Evolutionary conservation across 2,797 vertebrate species (phyloP).

Genomic region (Zalophus californianus): DNA sequence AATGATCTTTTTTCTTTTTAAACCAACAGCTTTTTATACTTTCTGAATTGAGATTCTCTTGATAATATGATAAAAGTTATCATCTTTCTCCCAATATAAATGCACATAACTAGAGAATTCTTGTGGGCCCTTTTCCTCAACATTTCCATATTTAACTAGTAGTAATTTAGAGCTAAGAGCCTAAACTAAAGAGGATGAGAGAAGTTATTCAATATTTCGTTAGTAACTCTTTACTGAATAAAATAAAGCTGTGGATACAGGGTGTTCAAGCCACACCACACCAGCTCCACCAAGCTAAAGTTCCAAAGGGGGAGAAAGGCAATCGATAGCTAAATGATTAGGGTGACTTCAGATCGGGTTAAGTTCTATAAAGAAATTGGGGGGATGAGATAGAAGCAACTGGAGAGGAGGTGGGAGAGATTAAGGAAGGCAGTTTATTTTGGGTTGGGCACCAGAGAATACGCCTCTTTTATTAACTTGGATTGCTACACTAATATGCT

Average conservation of each 20-base stretch:
- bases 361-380: neutral
- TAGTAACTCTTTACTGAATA: constrained; percentile 13
- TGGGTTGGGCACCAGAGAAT: neutral
- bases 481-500: neutral
- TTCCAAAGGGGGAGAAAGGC: neutral
- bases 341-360: neutral
- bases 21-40: neutral
- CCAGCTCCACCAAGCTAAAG: neutral
- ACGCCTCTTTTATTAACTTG: neutral
- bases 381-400: neutral
- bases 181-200: neutral
- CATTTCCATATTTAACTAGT: neutral
- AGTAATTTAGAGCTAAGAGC: neutral
- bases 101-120: neutral
- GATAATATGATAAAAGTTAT: neutral
- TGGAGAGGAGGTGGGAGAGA: neutral
- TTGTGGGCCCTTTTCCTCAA: neutral
- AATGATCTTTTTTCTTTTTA: neutral
- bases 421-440: neutral
- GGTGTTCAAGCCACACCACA: neutral
- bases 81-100: neutral
- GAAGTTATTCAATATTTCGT: neutral
- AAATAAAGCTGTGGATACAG: neutral
- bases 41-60: constrained; percentile 13
- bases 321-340: neutral